Conservation (phyloP, 2,797 vertebrate genomes). For the Acridotheres tristis region DNA sequence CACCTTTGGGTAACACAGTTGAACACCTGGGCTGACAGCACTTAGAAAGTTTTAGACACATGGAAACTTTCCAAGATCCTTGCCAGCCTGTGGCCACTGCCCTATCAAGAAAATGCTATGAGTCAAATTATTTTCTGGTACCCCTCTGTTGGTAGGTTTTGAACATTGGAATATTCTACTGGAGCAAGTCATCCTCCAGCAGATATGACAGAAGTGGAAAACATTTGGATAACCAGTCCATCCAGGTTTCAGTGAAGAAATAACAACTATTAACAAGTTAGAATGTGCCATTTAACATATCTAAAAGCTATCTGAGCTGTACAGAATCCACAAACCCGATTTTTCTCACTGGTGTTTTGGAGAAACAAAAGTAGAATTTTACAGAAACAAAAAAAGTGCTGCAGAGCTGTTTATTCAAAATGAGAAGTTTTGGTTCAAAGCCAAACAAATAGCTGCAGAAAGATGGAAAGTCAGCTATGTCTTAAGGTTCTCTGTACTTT, state of each 20-base stretch:
- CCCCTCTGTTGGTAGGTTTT: background rate
- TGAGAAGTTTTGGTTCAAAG: background rate
- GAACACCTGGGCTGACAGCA: background rate
- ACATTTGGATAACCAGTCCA: background rate
- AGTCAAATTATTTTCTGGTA: background rate
- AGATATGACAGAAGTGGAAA: background rate
- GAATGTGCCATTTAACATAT: background rate
- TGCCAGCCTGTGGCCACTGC: background rate
- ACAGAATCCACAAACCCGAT: background rate
- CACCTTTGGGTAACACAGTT: background rate
- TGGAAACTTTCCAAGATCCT: background rate
- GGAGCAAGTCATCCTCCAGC: background rate
- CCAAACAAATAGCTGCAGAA: background rate
- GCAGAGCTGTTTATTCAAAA: background rate
- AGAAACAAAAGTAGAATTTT: background rate
- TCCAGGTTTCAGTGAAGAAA: background rate
- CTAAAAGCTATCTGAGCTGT: background rate
- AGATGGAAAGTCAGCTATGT: background rate
- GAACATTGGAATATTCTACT: background rate
- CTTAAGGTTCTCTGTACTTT: background rate
- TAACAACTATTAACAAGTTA: background rate
- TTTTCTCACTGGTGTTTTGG: background rate
- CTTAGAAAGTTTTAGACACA: background rate
- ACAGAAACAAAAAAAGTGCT: rapidly evolving
- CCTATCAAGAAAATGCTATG: background rate